Evolutionary conservation across 2,797 vertebrate genomes (phyloP).

Genomic region (Aeoliscus strigatus): DNA sequence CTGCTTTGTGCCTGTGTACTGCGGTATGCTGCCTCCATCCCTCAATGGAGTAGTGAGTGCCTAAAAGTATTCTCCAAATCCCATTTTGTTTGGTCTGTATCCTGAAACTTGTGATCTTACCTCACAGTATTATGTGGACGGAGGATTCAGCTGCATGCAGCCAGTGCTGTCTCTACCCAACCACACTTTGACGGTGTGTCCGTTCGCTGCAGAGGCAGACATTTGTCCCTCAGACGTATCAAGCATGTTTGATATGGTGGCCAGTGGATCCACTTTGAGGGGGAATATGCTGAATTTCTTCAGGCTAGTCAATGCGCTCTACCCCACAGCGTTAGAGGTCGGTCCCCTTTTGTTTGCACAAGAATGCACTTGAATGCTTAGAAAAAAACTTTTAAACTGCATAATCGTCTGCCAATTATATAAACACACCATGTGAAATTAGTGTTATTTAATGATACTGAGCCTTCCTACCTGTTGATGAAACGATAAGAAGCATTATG

Average conservation of each 20-base stretch:
- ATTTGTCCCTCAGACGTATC: slow-evolving; percentile 79
- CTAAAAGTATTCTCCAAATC: neutral
- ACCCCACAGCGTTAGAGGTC: slow-evolving; percentile 71
- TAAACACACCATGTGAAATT: no score
- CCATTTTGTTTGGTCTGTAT: neutral
- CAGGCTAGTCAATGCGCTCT: slow-evolving; percentile 78
- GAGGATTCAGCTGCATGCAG: slow-evolving; percentile 82
- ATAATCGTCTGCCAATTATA: no score
- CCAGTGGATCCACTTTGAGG: slow-evolving; percentile 76
- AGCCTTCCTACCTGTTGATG: neutral
- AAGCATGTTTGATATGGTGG: slow-evolving; percentile 73
- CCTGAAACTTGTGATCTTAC: neutral
- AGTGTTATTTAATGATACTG: no score
- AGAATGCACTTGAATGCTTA: no score
- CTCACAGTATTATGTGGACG: slow-evolving; percentile 82
- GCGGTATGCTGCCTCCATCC: slow-evolving; percentile 79
- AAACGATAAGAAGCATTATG: no score
- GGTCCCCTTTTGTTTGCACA: neutral
- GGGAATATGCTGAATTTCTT: slow-evolving; percentile 79
- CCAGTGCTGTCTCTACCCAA: slow-evolving; percentile 63
- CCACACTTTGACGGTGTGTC: slow-evolving; percentile 81
- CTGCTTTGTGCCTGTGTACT: slow-evolving; percentile 88
- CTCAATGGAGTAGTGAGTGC: slow-evolving; percentile 68
- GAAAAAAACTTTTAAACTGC: no score
- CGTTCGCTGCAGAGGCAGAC: slow-evolving; percentile 85